These are phyloP conservation scores for Erebia epiphron DNA, from an alignment of 2,888 invertebrate species.

Conservation along the genomic window DNA sequence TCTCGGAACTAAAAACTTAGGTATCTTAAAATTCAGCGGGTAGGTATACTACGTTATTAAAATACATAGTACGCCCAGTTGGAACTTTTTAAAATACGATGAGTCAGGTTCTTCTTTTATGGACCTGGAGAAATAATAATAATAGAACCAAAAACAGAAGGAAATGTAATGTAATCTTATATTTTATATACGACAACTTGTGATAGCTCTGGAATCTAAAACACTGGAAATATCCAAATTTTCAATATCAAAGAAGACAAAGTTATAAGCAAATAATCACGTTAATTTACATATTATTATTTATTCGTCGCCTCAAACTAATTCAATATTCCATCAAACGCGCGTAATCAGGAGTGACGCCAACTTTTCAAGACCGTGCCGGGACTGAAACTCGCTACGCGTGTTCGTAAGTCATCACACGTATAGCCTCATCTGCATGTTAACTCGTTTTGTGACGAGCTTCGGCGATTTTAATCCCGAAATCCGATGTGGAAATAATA, in stretches of 20 bases:
- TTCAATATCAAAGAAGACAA: not conserved
- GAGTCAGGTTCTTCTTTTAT: no score
- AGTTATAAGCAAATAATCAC: not conserved
- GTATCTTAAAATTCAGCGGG: no score
- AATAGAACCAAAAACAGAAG: no score
- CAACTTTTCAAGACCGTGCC: not conserved
- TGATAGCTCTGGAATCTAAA: not conserved
- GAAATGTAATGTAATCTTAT: no score
- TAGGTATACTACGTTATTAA: no score
- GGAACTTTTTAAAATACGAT: no score
- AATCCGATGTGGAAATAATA: not conserved
- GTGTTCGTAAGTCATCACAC: constrained; percentile 33
- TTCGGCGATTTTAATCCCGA: not conserved
- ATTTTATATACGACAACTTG: no score
- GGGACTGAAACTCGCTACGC: not conserved
- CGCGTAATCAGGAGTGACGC: constrained; percentile 5
- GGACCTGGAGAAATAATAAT: no score
- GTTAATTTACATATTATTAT: not conserved
- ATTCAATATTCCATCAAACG: constrained; percentile 1
- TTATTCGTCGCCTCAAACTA: not conserved
- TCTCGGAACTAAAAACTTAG: no score
- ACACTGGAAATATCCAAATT: not conserved
- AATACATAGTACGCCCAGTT: no score
- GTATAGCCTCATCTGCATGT: constrained; percentile 34
- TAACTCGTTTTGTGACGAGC: constrained; percentile 26